Evolutionary conservation across 2,797 vertebrate genomes (phyloP).

Genomic region (Etheostoma nigrum): DNA sequence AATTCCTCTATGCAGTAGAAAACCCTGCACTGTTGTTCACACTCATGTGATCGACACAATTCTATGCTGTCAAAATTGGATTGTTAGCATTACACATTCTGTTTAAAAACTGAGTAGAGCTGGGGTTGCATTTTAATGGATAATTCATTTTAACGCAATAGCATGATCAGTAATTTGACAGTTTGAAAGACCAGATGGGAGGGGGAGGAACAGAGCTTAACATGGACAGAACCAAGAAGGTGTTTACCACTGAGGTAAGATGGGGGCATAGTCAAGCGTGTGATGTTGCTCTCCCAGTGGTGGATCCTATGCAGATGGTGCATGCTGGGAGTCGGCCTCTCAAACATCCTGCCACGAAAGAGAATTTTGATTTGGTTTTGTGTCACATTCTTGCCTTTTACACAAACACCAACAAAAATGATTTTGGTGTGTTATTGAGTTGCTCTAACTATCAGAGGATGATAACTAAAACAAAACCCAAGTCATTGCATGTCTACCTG

Average conservation of each 20-base stretch:
- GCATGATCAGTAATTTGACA: neutral
- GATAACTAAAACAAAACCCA: neutral
- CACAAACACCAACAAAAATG: neutral
- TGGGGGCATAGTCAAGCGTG: conserved; percentile 79
- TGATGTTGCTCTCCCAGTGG: conserved; percentile 73
- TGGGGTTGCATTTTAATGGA: neutral
- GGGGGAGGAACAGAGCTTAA: neutral
- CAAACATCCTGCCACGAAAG: conserved; percentile 79
- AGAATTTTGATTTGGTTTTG: neutral
- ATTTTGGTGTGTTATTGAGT: neutral
- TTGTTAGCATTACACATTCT: neutral
- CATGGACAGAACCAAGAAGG: neutral
- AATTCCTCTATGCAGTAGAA: too few species aligned
- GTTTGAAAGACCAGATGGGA: neutral
- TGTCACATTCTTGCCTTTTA: neutral
- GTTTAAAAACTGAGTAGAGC: neutral
- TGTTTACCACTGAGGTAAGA: conserved; percentile 76
- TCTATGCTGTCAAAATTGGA: neutral
- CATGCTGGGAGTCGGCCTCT: conserved; percentile 84
- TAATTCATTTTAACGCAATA: neutral
- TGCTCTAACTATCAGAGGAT: neutral
- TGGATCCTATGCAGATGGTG: conserved; percentile 81
- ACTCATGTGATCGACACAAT: neutral
- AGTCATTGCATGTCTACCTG: conserved; percentile 77
- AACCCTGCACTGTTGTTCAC: too few species aligned